Conservation (phyloP, 2,888 invertebrate species). For the Lepidocyrtoides sp. region DNA sequence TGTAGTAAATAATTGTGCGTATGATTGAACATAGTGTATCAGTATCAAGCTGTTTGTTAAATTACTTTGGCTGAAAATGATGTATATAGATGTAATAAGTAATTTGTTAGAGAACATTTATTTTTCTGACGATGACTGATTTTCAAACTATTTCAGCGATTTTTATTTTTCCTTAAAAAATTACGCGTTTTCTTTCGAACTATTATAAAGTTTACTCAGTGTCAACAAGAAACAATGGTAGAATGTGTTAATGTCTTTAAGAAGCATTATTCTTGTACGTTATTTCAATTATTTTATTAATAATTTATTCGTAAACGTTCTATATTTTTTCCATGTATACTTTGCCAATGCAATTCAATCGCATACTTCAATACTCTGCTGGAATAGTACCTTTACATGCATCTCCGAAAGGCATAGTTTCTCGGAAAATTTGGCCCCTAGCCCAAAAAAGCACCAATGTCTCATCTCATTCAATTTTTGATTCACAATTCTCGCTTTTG, state of each 20-base stretch:
- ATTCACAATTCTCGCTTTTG: slow-evolving; percentile 18
- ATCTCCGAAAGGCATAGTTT: neutral
- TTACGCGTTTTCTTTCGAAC: too few relatives aligned
- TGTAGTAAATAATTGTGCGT: too few relatives aligned
- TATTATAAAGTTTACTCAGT: slow-evolving; percentile 32
- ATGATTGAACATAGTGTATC: too few relatives aligned
- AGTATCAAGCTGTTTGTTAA: too few relatives aligned
- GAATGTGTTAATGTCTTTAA: slow-evolving; percentile 36
- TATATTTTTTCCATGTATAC: neutral
- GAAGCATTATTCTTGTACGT: neutral
- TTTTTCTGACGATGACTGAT: too few relatives aligned
- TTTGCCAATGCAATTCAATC: neutral
- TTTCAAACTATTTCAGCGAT: too few relatives aligned
- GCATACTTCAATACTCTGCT: neutral
- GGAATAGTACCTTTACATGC: neutral
- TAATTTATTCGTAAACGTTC: slow-evolving; percentile 37
- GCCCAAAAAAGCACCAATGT: slow-evolving; percentile 35
- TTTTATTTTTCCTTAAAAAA: too few relatives aligned
- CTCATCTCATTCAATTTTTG: slow-evolving; percentile 52
- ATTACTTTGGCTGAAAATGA: too few relatives aligned
- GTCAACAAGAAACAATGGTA: slow-evolving; percentile 3
- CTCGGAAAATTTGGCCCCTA: slow-evolving; percentile 27
- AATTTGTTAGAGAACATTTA: too few relatives aligned
- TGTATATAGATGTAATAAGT: too few relatives aligned
- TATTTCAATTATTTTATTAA: slow-evolving; percentile 30